Evolutionary conservation across 2,888 invertebrate species (phyloP), one percentile per base, ranked within the genome.

Genomic region (Ephialtes manifestator): DNA sequence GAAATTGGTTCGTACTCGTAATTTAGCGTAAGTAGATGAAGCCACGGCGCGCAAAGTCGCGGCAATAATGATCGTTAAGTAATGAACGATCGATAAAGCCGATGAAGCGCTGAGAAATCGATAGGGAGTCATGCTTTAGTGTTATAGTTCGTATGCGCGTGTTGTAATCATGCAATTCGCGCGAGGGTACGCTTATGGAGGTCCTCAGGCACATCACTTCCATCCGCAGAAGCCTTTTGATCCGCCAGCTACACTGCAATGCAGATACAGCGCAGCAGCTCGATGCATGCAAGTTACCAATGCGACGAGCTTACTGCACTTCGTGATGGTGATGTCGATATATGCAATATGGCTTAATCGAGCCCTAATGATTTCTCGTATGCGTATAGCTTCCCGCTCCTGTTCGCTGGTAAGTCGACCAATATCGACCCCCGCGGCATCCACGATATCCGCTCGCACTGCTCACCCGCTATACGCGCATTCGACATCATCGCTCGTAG

Each of bases 61-160:
- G 90, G 90, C 89, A 90, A 92, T 93, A 92, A 93, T 90, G 92
- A 91, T 88, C 88, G 88, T 89, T 91, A 92, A 92, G 91, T 92
- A 92, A 92, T 90, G 92, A 92, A 89, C 87, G 82, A 86, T 68
- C 83, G 82, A 80, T 85, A 82, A 82, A 82, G 67, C 55, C 82
- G 79, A 65, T 65, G 51, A 76, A 76, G 79, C 63, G 71, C 28
- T 31, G 53, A 51, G 13, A 43, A 65, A 71, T 63, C 20, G 70
- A 43, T 43, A 70, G 58, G 68, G 82, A 15, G 65, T 55, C 58
- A 51, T 76, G 24, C 85, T 80, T 82, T 53, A 43, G 58, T 79
- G 58, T 82, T 53, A 85, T 85, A 79, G 84, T 79, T 60, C 63
- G 70, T 53, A 46, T 58, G 43, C 55, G 75, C 65, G 60, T 83